phyloP scores from a whole-genome alignment of 2,113 vertebrate genomes.

The Indri indri region DNA sequence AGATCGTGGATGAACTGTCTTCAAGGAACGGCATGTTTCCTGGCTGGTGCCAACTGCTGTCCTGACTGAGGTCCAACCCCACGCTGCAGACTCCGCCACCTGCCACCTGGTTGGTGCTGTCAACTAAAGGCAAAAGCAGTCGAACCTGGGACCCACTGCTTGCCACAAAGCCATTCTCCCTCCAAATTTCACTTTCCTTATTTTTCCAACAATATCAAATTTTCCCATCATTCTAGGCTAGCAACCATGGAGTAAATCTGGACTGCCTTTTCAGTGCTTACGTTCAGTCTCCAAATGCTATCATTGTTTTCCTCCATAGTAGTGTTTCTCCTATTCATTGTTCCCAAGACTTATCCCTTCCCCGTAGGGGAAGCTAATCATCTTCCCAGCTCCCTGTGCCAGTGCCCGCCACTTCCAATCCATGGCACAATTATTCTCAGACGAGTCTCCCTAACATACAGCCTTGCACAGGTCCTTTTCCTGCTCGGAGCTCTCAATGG shows the following conservation, averaged over 20 bases:
- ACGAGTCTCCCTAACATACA: neutral
- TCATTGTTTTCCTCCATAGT: neutral
- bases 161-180: neutral
- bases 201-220: neutral
- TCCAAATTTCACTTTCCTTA: neutral
- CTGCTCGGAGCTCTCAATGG: neutral
- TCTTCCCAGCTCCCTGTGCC: neutral
- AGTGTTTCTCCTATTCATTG: neutral
- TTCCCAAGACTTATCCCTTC: neutral
- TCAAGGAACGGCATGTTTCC: rapidly evolving
- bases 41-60: neutral
- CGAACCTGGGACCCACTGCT: neutral
- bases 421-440: neutral
- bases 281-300: neutral
- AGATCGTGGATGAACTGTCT: rapidly evolving
- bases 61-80: too few species aligned
- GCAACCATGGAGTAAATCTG: neutral
- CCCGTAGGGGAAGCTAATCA: neutral
- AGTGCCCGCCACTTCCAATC: neutral
- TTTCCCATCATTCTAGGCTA: neutral
- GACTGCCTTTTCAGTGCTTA: neutral
- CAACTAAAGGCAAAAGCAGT: neutral
- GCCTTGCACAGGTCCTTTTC: neutral
- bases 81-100: rapidly evolving
- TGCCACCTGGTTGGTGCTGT: rapidly evolving